phyloP scores from a whole-genome alignment of 2,888 invertebrate species.

The Euphydryas editha region DNA sequence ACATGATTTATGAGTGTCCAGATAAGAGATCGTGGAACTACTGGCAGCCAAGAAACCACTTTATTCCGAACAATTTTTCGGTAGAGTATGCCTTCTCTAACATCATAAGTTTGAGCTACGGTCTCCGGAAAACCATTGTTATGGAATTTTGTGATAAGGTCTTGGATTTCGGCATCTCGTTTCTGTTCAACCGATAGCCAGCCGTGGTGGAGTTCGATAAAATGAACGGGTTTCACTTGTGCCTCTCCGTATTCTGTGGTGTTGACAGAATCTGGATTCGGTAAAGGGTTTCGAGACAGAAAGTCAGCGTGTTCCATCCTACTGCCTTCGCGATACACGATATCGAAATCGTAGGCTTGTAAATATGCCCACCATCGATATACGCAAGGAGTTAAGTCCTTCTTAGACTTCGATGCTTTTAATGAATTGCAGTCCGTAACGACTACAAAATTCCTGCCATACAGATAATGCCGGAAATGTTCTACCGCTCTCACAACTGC shows the following conservation, averaged over 20 bases:
- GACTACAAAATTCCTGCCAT: too few relatives aligned
- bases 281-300: slow-evolving; percentile 38
- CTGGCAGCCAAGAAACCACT: slow-evolving; percentile 42
- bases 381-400: slow-evolving; percentile 21
- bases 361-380: slow-evolving; percentile 45
- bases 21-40: slow-evolving; percentile 42
- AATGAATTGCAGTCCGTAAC: slow-evolving; percentile 27
- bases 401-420: slow-evolving; percentile 41
- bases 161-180: slow-evolving; percentile 30
- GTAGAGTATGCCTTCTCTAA: slow-evolving; percentile 42
- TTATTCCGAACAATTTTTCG: slow-evolving; percentile 38
- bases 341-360: slow-evolving; percentile 42
- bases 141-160: slow-evolving; percentile 33
- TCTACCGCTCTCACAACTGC: slow-evolving; percentile 45
- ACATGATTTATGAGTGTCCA: slow-evolving; percentile 47
- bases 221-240: not conserved
- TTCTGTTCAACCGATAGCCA: slow-evolving; percentile 49
- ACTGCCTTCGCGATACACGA: slow-evolving; percentile 41
- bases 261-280: not conserved
- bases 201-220: slow-evolving; percentile 37
- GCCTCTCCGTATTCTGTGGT: too few relatives aligned
- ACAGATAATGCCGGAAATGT: slow-evolving; percentile 12
- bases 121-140: slow-evolving; percentile 27
- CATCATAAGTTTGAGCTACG: slow-evolving; percentile 43
- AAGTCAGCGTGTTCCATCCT: slow-evolving; percentile 47